Evolutionary conservation across 2,797 vertebrate species (phyloP).

Genomic region (Hoplostethus mediterraneus): DNA sequence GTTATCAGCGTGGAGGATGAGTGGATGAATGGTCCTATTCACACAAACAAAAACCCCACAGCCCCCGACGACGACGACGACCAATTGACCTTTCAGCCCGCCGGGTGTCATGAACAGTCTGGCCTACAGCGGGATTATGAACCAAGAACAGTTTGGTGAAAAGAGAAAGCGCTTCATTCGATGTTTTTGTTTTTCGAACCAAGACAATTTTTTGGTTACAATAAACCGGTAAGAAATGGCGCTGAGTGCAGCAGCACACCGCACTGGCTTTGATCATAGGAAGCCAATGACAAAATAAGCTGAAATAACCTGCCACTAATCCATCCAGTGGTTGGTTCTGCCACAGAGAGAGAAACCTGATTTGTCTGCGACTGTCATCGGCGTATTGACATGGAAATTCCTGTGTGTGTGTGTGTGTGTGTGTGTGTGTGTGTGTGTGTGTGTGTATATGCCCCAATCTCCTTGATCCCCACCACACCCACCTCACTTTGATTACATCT

Average conservation of each 20-base stretch:
- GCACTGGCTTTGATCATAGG: conserved; percentile 41
- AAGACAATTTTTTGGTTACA: conserved; percentile 2
- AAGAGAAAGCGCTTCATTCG: background rate
- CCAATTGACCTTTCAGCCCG: background rate
- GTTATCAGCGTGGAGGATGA: conserved; percentile 18
- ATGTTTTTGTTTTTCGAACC: background rate
- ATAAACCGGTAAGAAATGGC: conserved; percentile 1
- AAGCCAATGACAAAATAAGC: conserved; percentile 10
- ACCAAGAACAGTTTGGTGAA: background rate
- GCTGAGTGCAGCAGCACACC: conserved; percentile 4
- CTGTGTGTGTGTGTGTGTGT: background rate
- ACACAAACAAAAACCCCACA: conserved; percentile 3
- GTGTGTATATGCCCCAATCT: background rate
- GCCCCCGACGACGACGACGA: background rate
- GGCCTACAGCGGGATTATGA: background rate
- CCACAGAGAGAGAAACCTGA: background rate
- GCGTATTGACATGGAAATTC: conserved; percentile 27
- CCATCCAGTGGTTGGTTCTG: background rate
- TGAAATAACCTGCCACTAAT: conserved; percentile 5
- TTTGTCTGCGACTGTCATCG: background rate
- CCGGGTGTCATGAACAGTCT: conserved; percentile 1
- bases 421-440: background rate
- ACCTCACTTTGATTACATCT: too few species aligned
- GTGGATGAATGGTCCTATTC: conserved; percentile 45
- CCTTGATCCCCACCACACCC: conserved; percentile 11